phyloP scores from a whole-genome alignment of 37 sponge, comb jelly and placozoan species.

The Agelas oroides region DNA sequence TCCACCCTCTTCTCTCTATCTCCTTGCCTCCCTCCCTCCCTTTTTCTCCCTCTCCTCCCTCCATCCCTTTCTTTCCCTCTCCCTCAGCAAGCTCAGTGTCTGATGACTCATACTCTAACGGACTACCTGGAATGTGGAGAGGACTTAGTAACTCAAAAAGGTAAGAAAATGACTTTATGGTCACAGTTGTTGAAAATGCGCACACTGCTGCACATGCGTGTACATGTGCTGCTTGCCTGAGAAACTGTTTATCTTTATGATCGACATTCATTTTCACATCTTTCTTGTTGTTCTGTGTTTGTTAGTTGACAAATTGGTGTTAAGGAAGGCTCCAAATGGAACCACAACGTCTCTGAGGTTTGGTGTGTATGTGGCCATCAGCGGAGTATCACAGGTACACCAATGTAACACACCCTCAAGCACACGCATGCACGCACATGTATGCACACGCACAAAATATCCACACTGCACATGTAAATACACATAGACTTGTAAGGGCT shows the following conservation, averaged over 20 bases:
- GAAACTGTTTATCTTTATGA: too few species aligned
- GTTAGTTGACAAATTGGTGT: slow-evolving; percentile 8
- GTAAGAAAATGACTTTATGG: background rate
- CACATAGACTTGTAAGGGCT: too few species aligned
- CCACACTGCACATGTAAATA: too few species aligned
- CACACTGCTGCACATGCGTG: background rate
- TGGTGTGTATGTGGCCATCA: slow-evolving; percentile 13
- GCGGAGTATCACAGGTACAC: background rate
- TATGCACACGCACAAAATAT: background rate
- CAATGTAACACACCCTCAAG: background rate
- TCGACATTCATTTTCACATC: too few species aligned
- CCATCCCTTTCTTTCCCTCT: background rate
- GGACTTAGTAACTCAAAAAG: background rate
- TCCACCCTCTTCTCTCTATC: too few species aligned
- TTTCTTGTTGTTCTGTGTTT: background rate
- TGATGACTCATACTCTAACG: slow-evolving; percentile 18
- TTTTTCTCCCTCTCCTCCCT: too few species aligned
- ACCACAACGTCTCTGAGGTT: slow-evolving; percentile 7
- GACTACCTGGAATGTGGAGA: slow-evolving; percentile 20
- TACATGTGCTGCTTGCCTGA: background rate
- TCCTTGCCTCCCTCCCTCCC: too few species aligned
- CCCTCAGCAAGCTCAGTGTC: slow-evolving; percentile 29
- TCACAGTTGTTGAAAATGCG: background rate
- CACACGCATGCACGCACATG: background rate
- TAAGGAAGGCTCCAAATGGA: slow-evolving; percentile 15